Percentiles rank a stretch among this genome's conserved stretches.
Conservation (phyloP, 2,888 invertebrate species). For the Agelastica alni region DNA sequence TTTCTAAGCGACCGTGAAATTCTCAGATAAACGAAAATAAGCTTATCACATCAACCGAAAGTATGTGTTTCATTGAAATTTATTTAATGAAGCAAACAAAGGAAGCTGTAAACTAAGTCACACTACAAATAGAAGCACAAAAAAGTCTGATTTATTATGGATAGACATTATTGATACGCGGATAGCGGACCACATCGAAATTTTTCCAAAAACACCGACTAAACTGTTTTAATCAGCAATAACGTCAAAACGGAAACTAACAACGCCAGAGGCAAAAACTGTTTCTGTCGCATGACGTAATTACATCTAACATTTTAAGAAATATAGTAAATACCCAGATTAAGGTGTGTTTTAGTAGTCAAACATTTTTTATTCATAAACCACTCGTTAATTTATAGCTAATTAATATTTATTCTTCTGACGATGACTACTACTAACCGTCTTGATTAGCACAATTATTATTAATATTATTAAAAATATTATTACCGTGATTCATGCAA, state of each 20-base stretch:
- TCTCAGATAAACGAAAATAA: not conserved
- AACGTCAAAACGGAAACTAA: too few species aligned
- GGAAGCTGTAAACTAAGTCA: too few species aligned
- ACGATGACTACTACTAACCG: not conserved
- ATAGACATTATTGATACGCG: too few species aligned
- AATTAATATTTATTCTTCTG: slow-evolving; percentile 1
- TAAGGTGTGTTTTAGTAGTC: slow-evolving; percentile 8
- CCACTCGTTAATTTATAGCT: not conserved
- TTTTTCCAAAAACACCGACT: too few species aligned
- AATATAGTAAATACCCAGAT: slow-evolving; percentile 9
- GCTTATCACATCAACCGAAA: not conserved
- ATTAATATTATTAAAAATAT: not conserved
- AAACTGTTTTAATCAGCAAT: too few species aligned
- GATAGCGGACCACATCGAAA: too few species aligned
- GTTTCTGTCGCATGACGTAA: too few species aligned
- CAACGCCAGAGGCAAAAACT: too few species aligned
- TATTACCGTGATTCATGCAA: too few species aligned
- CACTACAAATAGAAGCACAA: too few species aligned
- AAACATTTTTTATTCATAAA: slow-evolving; percentile 14
- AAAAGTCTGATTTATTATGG: too few species aligned
- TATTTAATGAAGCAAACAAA: slow-evolving; percentile 11
- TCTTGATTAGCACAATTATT: not conserved
- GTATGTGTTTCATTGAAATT: not conserved
- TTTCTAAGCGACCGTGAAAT: slow-evolving; percentile 6
- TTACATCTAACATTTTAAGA: too few species aligned